Base-by-base conservation (phyloP, 1,140 invertebrate species). In the Drosophila sproati region DNA sequence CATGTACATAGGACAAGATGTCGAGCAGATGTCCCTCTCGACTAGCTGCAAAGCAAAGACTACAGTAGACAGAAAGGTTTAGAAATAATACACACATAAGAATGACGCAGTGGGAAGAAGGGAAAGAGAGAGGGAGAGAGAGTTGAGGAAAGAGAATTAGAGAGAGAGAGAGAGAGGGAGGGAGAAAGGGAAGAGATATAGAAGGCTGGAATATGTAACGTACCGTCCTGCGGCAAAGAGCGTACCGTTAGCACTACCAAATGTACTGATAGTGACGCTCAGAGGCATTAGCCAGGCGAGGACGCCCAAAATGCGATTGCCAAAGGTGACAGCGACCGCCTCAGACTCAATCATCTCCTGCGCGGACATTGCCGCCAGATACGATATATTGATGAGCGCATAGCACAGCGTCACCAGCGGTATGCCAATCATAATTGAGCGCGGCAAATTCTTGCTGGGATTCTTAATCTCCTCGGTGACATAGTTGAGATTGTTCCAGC, bases 381-480 rank as follows among this genome's bases (percentile, higher is more conserved):
- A 99, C 5, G 98, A 98, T 60, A 99, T 94, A 93, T 99, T 99
- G 80, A 99, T 97, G 48, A 99, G 94, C 4, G 98, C 96, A 93
- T 99, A 99, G 91, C 98, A 98, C 7, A 98, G 92, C 0, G 98
- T 99, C 20, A 99, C 98, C 80, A 99, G 93, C 10, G 98, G 98
- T 92, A 99, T 98, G 1, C 98, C 99, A 85, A 99, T 98, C 92
- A 98, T 96, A 68, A 99, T 99, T 29, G 98, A 98, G 59, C 97
- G 95, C 4, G 98, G 98, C 52, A 99, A 94, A 93, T 99, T 99
- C 96, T 96, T 98, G 92, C 97, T 98, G 50, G 99, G 99, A 93
- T 99, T 98, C 93, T 99, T 98, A 73, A 99, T 97, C 94, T 99
- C 99, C 93, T 99, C 99, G 47, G 99, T 99, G 20, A 99, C 98